These are phyloP conservation scores for Mesorhabditis sp. DNA, from an alignment of 2,888 invertebrate genomes.

Conservation along the genomic window DNA sequence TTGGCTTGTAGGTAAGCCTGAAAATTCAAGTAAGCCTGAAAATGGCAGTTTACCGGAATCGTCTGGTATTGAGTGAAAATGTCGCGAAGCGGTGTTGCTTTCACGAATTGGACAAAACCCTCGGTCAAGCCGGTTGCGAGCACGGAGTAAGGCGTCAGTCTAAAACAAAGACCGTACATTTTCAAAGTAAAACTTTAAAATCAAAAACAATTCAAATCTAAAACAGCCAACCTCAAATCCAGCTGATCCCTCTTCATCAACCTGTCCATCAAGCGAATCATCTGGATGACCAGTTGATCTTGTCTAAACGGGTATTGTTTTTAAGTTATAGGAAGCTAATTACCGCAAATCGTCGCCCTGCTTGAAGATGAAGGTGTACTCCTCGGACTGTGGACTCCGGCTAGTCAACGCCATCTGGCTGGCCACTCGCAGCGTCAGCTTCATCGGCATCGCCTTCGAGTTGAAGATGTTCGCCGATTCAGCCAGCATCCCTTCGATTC, in stretches of 20 bases:
- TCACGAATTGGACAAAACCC: constrained; percentile 92
- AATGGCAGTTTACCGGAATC: too few relatives aligned
- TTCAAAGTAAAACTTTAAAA: too few relatives aligned
- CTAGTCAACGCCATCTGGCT: neutral
- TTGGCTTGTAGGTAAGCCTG: too few relatives aligned
- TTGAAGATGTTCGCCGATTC: constrained; percentile 89
- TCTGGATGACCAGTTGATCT: constrained; percentile 93
- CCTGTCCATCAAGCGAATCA: constrained; percentile 94
- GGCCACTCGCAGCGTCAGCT: constrained; percentile 71
- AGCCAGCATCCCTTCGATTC: constrained; percentile 79
- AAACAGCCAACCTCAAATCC: constrained; percentile 71
- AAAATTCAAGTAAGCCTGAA: neutral
- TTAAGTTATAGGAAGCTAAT: neutral
- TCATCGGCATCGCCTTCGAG: constrained; percentile 90
- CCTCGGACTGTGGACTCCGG: constrained; percentile 58
- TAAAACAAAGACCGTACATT: too few relatives aligned
- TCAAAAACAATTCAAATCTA: too few relatives aligned
- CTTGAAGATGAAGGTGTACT: constrained; percentile 93
- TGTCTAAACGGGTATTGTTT: constrained; percentile 67
- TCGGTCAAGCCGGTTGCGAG: constrained; percentile 91
- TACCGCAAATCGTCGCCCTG: constrained; percentile 82
- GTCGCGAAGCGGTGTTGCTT: constrained; percentile 65
- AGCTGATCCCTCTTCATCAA: constrained; percentile 86
- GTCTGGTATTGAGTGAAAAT: constrained; percentile 25
- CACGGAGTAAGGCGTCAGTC: constrained; percentile 33